Evolutionary conservation across 2,888 invertebrate genomes (phyloP).

Genomic region (Oligia latruncula): DNA sequence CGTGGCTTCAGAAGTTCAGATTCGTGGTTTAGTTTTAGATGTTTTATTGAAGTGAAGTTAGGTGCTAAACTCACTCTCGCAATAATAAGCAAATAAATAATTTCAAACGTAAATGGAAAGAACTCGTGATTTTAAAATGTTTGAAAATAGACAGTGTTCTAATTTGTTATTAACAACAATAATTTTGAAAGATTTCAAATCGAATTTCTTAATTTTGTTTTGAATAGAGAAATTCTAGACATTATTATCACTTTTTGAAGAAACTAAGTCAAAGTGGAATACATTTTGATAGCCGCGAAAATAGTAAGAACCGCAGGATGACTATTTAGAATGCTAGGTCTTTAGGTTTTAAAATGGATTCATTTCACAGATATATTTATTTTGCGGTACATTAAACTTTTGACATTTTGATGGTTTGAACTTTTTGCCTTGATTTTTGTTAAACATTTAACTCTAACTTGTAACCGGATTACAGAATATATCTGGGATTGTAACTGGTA

Average conservation of each 20-base stretch:
- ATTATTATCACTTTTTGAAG: not conserved
- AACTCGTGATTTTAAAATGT: not conserved
- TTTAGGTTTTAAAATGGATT: constrained; percentile 8
- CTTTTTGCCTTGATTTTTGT: not conserved
- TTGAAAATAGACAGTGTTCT: not conserved
- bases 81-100: not conserved
- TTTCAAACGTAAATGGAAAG: not conserved
- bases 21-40: not conserved
- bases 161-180: not conserved
- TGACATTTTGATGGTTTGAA: constrained; percentile 5
- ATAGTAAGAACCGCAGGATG: not conserved
- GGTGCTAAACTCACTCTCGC: not conserved
- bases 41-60: not conserved
- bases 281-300: constrained; percentile 25
- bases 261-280: constrained; percentile 12
- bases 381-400: constrained; percentile 23
- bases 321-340: not conserved
- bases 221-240: constrained; percentile 6
- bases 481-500: not conserved
- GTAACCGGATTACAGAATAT: not conserved
- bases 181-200: not conserved
- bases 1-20: not conserved
- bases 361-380: constrained; percentile 35
- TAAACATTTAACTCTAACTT: not conserved
- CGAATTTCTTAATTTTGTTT: not conserved